These are phyloP conservation scores for Ecdyonurus torrentis DNA, from an alignment of 2,888 invertebrate species.

Conservation along the genomic window DNA sequence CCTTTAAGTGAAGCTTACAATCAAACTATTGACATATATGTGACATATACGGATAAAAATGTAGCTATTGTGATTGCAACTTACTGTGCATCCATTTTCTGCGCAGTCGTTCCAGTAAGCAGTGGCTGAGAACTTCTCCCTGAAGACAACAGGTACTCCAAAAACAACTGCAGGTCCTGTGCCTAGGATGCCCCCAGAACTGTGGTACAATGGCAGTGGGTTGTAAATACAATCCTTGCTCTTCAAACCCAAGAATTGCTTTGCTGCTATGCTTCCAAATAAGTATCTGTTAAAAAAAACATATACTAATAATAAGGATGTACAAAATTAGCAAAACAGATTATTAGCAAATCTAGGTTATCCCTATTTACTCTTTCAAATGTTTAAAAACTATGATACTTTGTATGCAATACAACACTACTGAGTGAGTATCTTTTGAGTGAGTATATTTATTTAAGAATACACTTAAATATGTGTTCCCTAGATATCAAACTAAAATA, in stretches of 20 bases:
- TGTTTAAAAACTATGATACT: too few relatives aligned
- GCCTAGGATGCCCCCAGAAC: constrained; percentile 78
- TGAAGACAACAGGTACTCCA: constrained; percentile 66
- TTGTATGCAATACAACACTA: too few relatives aligned
- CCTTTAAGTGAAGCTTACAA: too few relatives aligned
- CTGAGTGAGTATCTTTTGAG: too few relatives aligned
- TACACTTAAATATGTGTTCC: too few relatives aligned
- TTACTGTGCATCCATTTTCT: constrained; percentile 76
- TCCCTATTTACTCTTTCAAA: too few relatives aligned
- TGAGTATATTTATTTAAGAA: too few relatives aligned
- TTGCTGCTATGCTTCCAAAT: constrained; percentile 46
- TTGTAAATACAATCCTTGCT: constrained; percentile 69
- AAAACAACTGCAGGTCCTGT: constrained; percentile 55
- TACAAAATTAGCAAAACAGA: background rate
- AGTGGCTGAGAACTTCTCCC: constrained; percentile 84
- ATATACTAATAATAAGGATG: background rate
- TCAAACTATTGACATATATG: constrained; percentile 85
- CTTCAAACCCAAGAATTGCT: constrained; percentile 46
- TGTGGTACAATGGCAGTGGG: constrained; percentile 85
- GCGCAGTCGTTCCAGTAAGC: constrained; percentile 90
- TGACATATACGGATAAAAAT: constrained; percentile 79
- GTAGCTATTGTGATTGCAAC: constrained; percentile 17
- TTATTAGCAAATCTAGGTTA: too few relatives aligned
- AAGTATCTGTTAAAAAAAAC: constrained; percentile 21
- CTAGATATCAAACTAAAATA: background rate